A percentile compares a stretch with the other conserved stretches of the same genome.
Conservation (phyloP, 2,888 invertebrate genomes). For the Polymixis lichenea region DNA sequence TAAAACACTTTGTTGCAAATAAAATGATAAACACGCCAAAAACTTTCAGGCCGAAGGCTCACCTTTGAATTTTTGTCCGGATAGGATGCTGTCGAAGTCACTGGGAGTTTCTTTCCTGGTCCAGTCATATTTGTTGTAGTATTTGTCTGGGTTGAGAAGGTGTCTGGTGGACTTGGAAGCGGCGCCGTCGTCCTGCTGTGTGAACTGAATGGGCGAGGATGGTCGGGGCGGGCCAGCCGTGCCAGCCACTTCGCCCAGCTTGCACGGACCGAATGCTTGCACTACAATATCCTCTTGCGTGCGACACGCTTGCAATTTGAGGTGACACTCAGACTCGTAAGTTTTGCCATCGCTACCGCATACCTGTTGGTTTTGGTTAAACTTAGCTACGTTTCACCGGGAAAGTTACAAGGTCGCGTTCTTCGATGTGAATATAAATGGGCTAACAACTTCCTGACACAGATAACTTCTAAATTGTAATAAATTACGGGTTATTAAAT, state of each 20-base stretch:
- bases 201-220: conserved; percentile 95
- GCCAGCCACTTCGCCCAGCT: conserved; percentile 92
- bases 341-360: conserved; percentile 95
- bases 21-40: conserved; percentile 10
- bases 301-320: conserved; percentile 95
- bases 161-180: conserved; percentile 96
- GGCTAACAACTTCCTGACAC: conserved; percentile 34
- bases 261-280: conserved; percentile 94
- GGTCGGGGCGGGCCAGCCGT: conserved; percentile 94
- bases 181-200: conserved; percentile 94
- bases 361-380: conserved; percentile 84
- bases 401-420: conserved; percentile 44
- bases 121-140: conserved; percentile 91
- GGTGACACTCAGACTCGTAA: conserved; percentile 95
- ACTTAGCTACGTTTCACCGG: conserved; percentile 36
- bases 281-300: conserved; percentile 95
- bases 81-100: conserved; percentile 83
- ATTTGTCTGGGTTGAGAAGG: conserved; percentile 93
- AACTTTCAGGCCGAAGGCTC: conserved; percentile 43
- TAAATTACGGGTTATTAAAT: conserved; percentile 50
- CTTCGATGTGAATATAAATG: conserved; percentile 49
- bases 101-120: conserved; percentile 89
- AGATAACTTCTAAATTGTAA: conserved; percentile 39
- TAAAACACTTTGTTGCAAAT: conserved; percentile 56
- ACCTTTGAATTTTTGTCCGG: conserved; percentile 88